Evolutionary conservation across 1,140 invertebrate genomes (phyloP).

Genomic region (Sycobia sp.): DNA sequence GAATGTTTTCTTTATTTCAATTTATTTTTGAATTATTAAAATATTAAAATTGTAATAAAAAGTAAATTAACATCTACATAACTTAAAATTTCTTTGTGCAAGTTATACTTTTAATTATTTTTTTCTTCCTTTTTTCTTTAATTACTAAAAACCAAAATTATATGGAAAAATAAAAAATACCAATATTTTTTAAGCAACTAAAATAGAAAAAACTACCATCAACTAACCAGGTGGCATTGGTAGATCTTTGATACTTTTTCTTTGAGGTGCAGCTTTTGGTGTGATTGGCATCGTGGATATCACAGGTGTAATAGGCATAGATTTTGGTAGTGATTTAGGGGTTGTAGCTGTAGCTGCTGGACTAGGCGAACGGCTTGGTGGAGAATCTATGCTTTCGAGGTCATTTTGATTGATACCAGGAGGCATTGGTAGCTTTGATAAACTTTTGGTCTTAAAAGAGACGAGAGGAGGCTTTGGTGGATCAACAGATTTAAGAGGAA

Average conservation of each 20-base stretch:
- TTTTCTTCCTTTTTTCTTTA: too few species aligned
- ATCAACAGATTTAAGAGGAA: conserved; percentile 54
- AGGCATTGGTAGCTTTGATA: conserved; percentile 80
- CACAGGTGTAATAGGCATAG: conserved; percentile 28
- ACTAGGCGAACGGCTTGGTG: conserved; percentile 68
- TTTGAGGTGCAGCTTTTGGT: conserved; percentile 47
- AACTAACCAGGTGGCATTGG: conserved; percentile 84
- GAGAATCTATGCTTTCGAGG: conserved; percentile 75
- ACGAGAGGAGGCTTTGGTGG: conserved; percentile 53
- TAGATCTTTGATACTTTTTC: conserved; percentile 80
- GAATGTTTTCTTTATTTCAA: too few species aligned
- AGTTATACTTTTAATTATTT: too few species aligned
- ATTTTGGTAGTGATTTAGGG: conserved; percentile 46
- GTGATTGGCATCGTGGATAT: not conserved
- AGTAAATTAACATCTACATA: too few species aligned
- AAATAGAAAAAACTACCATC: not conserved
- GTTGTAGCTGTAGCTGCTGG: conserved; percentile 59
- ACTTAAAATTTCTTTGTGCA: too few species aligned
- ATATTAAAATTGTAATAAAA: too few species aligned
- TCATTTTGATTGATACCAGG: conserved; percentile 83
- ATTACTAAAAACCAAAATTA: too few species aligned
- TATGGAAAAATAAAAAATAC: too few species aligned
- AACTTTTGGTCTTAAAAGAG: conserved; percentile 66
- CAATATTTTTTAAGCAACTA: too few species aligned
- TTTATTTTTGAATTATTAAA: too few species aligned